A percentile compares a stretch with the other conserved stretches of the same genome.
phyloP scores from a whole-genome alignment of 2,797 vertebrate species.

The Premnoplex brunnescens region DNA sequence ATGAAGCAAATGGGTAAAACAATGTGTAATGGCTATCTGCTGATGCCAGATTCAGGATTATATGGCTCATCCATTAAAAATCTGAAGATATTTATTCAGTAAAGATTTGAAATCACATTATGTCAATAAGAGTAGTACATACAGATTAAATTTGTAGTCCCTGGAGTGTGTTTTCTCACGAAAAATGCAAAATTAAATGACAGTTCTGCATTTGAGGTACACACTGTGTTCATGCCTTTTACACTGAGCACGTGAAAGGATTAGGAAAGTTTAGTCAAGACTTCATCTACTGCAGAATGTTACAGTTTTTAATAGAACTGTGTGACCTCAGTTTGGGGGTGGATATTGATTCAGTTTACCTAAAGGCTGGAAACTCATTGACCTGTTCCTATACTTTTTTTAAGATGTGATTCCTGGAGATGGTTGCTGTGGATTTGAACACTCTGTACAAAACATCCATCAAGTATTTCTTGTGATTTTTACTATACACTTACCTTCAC shows the following conservation, averaged over 20 bases:
- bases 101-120: neutral
- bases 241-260: neutral
- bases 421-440: neutral
- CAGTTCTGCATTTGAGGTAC: neutral
- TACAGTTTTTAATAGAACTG: neutral
- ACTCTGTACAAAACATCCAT: neutral
- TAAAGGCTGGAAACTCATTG: neutral
- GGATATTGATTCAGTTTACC: neutral
- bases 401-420: neutral
- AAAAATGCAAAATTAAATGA: slow-evolving; percentile 31
- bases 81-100: neutral
- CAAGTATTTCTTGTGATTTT: neutral
- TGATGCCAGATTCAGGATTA: neutral
- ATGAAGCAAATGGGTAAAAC: neutral
- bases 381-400: neutral
- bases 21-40: neutral
- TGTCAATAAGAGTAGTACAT: neutral
- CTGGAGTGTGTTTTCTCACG: neutral
- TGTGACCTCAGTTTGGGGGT: neutral
- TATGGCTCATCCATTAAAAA: neutral
- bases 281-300: neutral
- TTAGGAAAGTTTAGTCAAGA: neutral
- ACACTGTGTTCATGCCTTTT: neutral
- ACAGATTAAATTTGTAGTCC: neutral
- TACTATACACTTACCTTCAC: neutral